Conservation (phyloP, 1,140 invertebrate species). For the Vanessa tameamea region DNA sequence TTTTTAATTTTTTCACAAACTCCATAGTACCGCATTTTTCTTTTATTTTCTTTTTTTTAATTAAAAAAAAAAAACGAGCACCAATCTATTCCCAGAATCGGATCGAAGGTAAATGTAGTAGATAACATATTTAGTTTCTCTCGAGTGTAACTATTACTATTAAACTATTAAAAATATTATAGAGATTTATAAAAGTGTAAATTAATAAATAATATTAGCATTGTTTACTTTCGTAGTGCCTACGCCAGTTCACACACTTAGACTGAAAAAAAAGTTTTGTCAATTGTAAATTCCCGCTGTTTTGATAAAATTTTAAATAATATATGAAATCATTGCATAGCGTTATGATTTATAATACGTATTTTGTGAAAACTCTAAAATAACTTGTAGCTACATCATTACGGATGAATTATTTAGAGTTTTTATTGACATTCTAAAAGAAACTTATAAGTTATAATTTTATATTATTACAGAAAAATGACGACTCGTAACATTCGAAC, state of each 20-base stretch:
- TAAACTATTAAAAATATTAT: background rate
- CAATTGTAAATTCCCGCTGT: constrained; percentile 34
- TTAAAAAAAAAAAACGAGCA: constrained; percentile 39
- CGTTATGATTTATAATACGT: background rate
- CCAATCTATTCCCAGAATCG: constrained; percentile 29
- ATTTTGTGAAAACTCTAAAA: background rate
- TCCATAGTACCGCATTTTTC: constrained; percentile 40
- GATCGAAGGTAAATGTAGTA: background rate
- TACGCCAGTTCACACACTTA: background rate
- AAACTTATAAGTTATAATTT: background rate
- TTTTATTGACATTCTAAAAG: background rate
- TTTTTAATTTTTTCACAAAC: constrained; percentile 38
- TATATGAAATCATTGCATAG: background rate
- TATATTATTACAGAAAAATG: constrained; percentile 24
- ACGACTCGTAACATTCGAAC: constrained; percentile 17
- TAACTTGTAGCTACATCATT: too few species aligned
- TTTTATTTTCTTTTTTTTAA: constrained; percentile 41
- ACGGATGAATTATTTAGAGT: background rate
- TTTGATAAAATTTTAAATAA: constrained; percentile 15
- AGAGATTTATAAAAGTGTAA: constrained; percentile 2
- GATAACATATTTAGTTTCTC: background rate
- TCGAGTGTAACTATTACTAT: background rate
- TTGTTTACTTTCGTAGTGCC: constrained; percentile 17
- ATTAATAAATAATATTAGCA: constrained; percentile 3
- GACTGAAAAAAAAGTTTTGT: constrained; percentile 31